These are phyloP conservation scores for Bombus soroeensis DNA, from an alignment of 1,140 invertebrate species.

Conservation along the genomic window DNA sequence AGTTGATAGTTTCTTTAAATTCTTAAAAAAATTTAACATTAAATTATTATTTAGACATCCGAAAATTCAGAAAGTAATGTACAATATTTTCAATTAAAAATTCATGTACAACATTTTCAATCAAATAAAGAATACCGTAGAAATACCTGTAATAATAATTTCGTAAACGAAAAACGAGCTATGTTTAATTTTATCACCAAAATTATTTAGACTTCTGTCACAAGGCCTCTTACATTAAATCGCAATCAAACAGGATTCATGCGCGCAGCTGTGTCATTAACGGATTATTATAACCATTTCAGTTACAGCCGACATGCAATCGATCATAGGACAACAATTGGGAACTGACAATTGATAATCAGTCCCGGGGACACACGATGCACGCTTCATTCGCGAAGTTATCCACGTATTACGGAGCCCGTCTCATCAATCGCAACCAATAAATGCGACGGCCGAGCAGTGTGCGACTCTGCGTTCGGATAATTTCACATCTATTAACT, in stretches of 20 bases:
- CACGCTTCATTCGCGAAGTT: conserved; percentile 50
- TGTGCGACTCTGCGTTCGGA: conserved; percentile 23
- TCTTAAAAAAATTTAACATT: background rate
- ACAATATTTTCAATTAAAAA: background rate
- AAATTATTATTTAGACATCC: too few relatives aligned
- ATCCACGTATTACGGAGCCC: conserved; percentile 43
- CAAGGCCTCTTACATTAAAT: background rate
- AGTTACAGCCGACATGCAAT: conserved; percentile 10
- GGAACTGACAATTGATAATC: conserved; percentile 61
- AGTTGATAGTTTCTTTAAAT: background rate
- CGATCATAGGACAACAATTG: conserved; percentile 54
- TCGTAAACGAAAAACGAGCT: background rate
- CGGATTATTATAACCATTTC: conserved; percentile 43
- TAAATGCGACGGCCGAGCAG: conserved; percentile 50
- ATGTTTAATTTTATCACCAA: background rate
- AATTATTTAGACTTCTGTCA: background rate
- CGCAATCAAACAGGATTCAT: background rate
- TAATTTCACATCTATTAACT: conserved; percentile 65
- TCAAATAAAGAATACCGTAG: background rate
- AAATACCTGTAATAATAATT: background rate
- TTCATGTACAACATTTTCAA: background rate
- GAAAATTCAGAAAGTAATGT: background rate
- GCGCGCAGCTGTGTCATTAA: conserved; percentile 25
- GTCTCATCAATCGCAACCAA: conserved; percentile 60
- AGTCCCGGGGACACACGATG: conserved; percentile 19